A percentile compares a stretch with the other conserved stretches of the same genome.
Evolutionary conservation across 1,140 invertebrate species (phyloP).

Genomic region (Drosophila rhopaloa): DNA sequence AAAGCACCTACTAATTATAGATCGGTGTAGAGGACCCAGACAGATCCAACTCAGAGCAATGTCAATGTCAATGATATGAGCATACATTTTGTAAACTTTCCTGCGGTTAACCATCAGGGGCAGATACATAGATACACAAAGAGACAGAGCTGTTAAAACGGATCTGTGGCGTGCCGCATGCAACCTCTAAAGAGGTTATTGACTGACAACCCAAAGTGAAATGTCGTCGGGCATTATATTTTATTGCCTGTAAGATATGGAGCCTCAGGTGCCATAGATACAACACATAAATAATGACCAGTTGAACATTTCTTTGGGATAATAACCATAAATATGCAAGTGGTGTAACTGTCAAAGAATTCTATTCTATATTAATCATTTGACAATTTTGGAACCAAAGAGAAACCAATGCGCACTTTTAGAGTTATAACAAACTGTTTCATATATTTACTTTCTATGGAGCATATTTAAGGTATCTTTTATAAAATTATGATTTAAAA

Average conservation of each 20-base stretch:
- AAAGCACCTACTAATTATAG: slow-evolving; percentile 57
- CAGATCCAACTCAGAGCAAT: slow-evolving; percentile 28
- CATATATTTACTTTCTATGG: no score
- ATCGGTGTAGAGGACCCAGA: background rate
- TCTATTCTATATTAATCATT: background rate
- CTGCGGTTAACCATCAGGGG: slow-evolving; percentile 1
- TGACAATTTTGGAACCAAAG: no score
- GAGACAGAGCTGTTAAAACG: slow-evolving; percentile 29
- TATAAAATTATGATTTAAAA: no score
- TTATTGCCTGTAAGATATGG: slow-evolving; percentile 4
- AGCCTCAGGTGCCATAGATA: background rate
- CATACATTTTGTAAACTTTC: slow-evolving; percentile 16
- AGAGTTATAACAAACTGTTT: no score
- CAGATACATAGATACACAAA: slow-evolving; percentile 19
- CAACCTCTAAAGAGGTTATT: slow-evolving; percentile 51
- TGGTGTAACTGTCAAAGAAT: background rate
- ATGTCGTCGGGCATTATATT: slow-evolving; percentile 11
- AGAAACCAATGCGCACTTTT: no score
- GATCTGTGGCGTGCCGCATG: slow-evolving; percentile 61
- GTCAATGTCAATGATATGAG: slow-evolving; percentile 65
- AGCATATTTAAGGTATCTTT: no score
- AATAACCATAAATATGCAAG: no score
- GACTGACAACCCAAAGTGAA: slow-evolving; percentile 30
- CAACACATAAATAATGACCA: slow-evolving; percentile 6
- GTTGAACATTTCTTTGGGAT: background rate